phyloP scores from a whole-genome alignment of 2,113 vertebrate species.

The Corythornis vintsioides region DNA sequence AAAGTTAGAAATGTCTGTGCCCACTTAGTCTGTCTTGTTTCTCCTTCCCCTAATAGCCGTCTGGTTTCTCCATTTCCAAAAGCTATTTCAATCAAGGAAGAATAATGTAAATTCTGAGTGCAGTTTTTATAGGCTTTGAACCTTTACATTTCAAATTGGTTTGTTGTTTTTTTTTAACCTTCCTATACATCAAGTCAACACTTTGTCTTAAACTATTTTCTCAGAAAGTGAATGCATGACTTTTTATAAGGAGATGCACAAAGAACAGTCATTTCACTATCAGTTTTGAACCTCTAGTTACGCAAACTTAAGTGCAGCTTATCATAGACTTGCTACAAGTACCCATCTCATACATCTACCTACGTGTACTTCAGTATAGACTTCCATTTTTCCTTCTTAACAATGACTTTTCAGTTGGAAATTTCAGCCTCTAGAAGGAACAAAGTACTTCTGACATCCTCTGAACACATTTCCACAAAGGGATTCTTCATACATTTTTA shows the following conservation, averaged over 20 bases:
- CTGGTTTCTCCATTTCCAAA: not conserved
- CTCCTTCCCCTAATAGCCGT: not conserved
- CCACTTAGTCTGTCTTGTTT: not conserved
- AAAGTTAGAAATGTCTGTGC: not conserved
- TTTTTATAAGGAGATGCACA: not conserved
- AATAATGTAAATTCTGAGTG: not conserved
- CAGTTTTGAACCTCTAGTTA: not conserved
- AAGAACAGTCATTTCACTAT: not conserved
- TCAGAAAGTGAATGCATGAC: not conserved
- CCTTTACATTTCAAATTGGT: not conserved
- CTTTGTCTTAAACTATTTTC: not conserved
- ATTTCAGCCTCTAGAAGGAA: not conserved
- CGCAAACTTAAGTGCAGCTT: not conserved
- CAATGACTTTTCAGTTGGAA: not conserved
- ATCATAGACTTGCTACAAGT: not conserved
- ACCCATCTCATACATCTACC: not conserved
- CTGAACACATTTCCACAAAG: not conserved
- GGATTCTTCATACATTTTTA: not conserved
- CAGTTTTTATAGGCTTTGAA: not conserved
- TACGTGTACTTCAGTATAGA: not conserved
- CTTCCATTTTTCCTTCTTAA: not conserved
- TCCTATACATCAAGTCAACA: not conserved
- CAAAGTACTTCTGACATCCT: not conserved
- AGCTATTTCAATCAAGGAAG: not conserved
- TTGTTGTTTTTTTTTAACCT: not conserved